Evolutionary conservation across 2,113 vertebrate species (phyloP).

Genomic region (Apodemus speciosus): DNA sequence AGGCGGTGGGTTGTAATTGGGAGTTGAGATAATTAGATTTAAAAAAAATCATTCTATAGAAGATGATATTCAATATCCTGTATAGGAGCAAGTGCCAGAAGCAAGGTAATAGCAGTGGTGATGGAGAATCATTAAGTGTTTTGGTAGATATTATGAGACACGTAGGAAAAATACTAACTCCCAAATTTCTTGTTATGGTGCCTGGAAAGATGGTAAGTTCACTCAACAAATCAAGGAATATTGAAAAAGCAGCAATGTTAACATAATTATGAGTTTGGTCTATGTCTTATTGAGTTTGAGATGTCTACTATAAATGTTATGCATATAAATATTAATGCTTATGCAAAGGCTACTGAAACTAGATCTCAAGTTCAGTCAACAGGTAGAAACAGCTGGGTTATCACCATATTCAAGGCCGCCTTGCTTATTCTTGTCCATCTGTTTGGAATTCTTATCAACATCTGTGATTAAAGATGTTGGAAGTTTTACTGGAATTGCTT

Average conservation of each 20-base stretch:
- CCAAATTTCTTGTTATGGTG: background rate
- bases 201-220: background rate
- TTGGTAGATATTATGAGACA: background rate
- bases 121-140: background rate
- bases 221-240: background rate
- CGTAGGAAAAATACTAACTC: background rate
- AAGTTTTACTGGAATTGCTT: background rate
- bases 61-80: background rate
- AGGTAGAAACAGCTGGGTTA: background rate
- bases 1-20: background rate
- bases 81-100: background rate
- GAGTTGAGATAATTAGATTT: background rate
- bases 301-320: background rate
- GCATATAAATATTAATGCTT: background rate
- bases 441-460: background rate
- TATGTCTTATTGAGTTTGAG: background rate
- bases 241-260: slow-evolving; percentile 1
- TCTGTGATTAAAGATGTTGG: background rate
- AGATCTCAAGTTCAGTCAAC: background rate
- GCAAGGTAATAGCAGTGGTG: background rate
- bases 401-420: background rate
- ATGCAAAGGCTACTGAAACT: background rate
- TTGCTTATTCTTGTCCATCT: background rate
- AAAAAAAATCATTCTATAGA: background rate
- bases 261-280: slow-evolving; percentile 5